These are phyloP conservation scores for Athalia circularis DNA, from an alignment of 2,888 invertebrate genomes.

Conservation along the genomic window DNA sequence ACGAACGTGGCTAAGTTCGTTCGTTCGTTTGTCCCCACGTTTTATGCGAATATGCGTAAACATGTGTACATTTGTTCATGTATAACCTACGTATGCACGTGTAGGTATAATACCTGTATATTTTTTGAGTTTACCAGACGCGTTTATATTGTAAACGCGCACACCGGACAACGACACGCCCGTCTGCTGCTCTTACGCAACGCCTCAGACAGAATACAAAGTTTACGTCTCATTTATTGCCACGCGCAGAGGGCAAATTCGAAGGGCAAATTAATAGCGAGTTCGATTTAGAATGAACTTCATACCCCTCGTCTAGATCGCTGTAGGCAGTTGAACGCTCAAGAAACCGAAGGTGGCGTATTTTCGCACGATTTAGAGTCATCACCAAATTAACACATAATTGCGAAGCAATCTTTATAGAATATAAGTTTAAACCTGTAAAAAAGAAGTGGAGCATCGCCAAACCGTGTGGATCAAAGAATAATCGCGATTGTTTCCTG, in stretches of 20 bases:
- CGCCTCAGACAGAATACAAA: slow-evolving; percentile 13
- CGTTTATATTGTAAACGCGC: not conserved
- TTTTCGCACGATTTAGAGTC: not conserved
- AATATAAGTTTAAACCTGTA: not conserved
- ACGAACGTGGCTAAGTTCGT: no score
- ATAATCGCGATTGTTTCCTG: no score
- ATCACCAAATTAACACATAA: no score
- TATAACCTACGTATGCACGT: not conserved
- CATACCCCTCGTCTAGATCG: slow-evolving; percentile 12
- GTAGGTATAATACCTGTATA: no score
- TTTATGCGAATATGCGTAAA: not conserved
- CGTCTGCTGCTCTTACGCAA: slow-evolving; percentile 17
- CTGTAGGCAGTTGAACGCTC: slow-evolving; percentile 2
- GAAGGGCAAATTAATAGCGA: not conserved
- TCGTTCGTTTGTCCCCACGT: not conserved
- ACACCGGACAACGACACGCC: slow-evolving; percentile 4
- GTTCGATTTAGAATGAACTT: slow-evolving; percentile 9
- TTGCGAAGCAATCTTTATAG: not conserved
- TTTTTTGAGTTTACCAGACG: no score
- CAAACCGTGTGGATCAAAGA: no score
- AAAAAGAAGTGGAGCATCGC: no score
- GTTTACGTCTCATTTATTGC: not conserved
- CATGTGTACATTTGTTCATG: not conserved
- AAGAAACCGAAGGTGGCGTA: not conserved
- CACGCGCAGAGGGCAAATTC: not conserved